phyloP scores from a whole-genome alignment of 2,888 invertebrate species.

The Petrolisthes manimaculis region DNA sequence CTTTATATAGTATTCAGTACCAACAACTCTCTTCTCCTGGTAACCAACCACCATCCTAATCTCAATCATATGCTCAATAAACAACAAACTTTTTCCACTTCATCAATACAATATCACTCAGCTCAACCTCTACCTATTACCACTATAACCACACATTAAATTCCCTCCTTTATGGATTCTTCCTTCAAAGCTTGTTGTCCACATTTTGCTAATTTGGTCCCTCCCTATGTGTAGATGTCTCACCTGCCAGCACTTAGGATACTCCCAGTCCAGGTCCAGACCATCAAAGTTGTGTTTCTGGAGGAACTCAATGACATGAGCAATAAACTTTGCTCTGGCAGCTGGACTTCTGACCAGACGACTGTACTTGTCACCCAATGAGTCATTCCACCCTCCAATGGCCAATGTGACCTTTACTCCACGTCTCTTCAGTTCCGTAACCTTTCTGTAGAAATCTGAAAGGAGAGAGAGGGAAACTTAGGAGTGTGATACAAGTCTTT shows the following conservation, averaged over 20 bases:
- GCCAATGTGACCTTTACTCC: conserved; percentile 86
- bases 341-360: conserved; percentile 76
- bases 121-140: not conserved
- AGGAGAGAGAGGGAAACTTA: not conserved
- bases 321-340: conserved; percentile 77
- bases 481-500: not conserved
- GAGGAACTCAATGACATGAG: conserved; percentile 77
- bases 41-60: too few species aligned
- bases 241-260: conserved; percentile 87
- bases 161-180: not conserved
- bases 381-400: conserved; percentile 87
- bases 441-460: conserved; percentile 84
- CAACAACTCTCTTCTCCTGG: too few species aligned
- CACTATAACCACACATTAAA: not conserved
- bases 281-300: conserved; percentile 84
- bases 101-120: too few species aligned
- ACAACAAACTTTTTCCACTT: too few species aligned
- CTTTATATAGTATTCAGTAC: too few species aligned
- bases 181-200: not conserved
- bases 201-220: not conserved
- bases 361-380: conserved; percentile 82
- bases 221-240: not conserved
- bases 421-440: conserved; percentile 77
- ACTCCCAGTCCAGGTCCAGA: conserved; percentile 90
- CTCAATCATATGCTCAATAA: too few species aligned